Conservation (phyloP, 2,888 invertebrate genomes). For the Parnassius apollo region DNA sequence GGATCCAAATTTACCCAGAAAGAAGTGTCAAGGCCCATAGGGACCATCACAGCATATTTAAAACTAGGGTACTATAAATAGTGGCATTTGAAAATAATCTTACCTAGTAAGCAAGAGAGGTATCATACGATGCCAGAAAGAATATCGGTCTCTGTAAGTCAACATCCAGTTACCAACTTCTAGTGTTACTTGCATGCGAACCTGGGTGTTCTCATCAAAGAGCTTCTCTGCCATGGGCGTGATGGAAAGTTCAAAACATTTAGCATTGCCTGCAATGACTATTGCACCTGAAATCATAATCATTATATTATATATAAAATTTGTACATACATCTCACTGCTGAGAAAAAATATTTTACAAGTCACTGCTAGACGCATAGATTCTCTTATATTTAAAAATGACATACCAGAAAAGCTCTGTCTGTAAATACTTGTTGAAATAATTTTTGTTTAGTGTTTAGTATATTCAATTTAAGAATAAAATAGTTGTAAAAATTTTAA, state of each 20-base stretch:
- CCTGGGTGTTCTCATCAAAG: constrained; percentile 91
- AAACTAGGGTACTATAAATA: too few relatives aligned
- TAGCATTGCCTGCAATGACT: constrained; percentile 86
- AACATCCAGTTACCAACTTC: constrained; percentile 90
- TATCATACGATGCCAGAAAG: constrained; percentile 92
- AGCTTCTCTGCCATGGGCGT: constrained; percentile 92
- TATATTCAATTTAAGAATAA: too few relatives aligned
- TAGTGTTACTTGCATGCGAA: constrained; percentile 87
- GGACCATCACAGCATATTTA: too few relatives aligned
- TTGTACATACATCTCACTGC: neutral
- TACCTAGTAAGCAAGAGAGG: constrained; percentile 92
- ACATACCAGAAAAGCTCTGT: too few relatives aligned
- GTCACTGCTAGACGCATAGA: too few relatives aligned
- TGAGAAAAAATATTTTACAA: too few relatives aligned
- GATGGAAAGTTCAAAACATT: constrained; percentile 86
- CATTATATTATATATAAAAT: neutral
- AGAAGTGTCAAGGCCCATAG: too few relatives aligned
- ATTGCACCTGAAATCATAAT: constrained; percentile 67
- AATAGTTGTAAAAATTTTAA: too few relatives aligned
- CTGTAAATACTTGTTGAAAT: too few relatives aligned
- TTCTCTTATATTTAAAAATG: too few relatives aligned
- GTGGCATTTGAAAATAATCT: constrained; percentile 4
- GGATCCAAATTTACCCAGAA: too few relatives aligned
- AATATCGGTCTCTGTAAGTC: constrained; percentile 91
- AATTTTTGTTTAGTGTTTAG: too few relatives aligned